Evolutionary conservation across 2,888 invertebrate genomes (phyloP).

Genomic region (Andricus curvator): DNA sequence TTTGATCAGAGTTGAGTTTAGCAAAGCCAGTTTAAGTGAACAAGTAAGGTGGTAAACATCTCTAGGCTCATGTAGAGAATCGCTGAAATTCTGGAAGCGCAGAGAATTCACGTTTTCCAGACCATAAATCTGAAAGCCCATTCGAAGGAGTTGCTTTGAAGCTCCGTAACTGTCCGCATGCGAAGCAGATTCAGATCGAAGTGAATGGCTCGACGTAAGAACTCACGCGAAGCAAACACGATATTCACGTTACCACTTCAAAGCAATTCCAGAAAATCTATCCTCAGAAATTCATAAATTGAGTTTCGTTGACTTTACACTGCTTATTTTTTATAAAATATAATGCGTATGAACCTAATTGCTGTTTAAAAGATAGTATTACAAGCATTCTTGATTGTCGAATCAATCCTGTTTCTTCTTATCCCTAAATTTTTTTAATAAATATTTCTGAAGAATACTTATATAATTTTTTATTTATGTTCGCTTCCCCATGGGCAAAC

Average conservation of each 20-base stretch:
- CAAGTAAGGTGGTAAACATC: slow-evolving; percentile 37
- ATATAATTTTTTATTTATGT: too few relatives aligned
- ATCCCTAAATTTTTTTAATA: too few relatives aligned
- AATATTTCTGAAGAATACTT: too few relatives aligned
- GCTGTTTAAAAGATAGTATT: too few relatives aligned
- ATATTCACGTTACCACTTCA: background rate
- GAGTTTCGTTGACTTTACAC: too few relatives aligned
- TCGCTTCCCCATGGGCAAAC: too few relatives aligned
- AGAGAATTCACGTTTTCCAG: slow-evolving; percentile 9
- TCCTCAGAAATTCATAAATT: background rate
- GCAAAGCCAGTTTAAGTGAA: slow-evolving; percentile 9
- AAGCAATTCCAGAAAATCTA: background rate
- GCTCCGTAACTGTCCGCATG: background rate
- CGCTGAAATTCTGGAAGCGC: background rate
- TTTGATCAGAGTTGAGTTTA: slow-evolving; percentile 20
- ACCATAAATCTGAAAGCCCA: background rate
- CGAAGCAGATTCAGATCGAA: background rate
- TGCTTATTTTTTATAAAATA: too few relatives aligned
- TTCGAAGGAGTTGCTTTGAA: slow-evolving; percentile 19
- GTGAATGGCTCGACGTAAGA: background rate
- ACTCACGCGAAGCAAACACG: background rate
- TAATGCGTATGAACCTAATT: too few relatives aligned
- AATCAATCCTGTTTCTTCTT: too few relatives aligned
- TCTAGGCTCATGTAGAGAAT: slow-evolving; percentile 29
- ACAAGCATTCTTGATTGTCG: too few relatives aligned